Evolutionary conservation across 2,888 invertebrate genomes (phyloP).

Genomic region (Tenthredo mesomela): DNA sequence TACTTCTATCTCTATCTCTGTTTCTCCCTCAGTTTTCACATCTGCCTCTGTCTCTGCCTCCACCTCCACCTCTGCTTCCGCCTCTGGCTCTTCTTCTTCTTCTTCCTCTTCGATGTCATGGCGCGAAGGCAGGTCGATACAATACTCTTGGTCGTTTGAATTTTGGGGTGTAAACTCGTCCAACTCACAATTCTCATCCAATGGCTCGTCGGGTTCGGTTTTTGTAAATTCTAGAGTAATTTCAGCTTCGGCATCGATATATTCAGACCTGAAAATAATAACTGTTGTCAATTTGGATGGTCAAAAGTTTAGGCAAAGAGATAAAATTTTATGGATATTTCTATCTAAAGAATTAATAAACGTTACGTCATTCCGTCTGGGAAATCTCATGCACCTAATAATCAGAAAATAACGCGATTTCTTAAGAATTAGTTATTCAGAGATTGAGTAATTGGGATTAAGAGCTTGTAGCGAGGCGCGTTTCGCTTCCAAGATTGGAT

Average conservation of each 20-base stretch:
- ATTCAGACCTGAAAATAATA: constrained; percentile 47
- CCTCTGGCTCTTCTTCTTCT: constrained; percentile 35
- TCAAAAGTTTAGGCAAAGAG: neutral
- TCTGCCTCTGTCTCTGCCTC: constrained; percentile 15
- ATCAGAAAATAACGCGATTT: no score
- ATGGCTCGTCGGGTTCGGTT: constrained; percentile 45
- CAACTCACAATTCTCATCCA: constrained; percentile 53
- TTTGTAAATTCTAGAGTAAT: constrained; percentile 51
- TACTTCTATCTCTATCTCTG: neutral
- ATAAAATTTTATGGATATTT: neutral
- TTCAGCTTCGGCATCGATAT: constrained; percentile 45
- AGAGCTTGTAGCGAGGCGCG: neutral
- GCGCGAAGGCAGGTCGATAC: neutral
- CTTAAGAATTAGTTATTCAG: neutral
- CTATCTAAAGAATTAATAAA: neutral
- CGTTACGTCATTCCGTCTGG: neutral
- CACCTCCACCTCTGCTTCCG: constrained; percentile 8
- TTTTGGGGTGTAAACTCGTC: constrained; percentile 1
- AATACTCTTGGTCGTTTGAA: constrained; percentile 6
- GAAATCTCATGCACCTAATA: neutral
- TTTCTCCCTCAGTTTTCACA: neutral
- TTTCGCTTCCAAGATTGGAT: constrained; percentile 2
- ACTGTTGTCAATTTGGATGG: constrained; percentile 34
- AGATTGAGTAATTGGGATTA: neutral
- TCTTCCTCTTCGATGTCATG: constrained; percentile 30